A percentile compares a stretch with the other conserved stretches of the same genome.
Conservation (phyloP, 1,140 invertebrate genomes). For the Drosophila truncata region DNA sequence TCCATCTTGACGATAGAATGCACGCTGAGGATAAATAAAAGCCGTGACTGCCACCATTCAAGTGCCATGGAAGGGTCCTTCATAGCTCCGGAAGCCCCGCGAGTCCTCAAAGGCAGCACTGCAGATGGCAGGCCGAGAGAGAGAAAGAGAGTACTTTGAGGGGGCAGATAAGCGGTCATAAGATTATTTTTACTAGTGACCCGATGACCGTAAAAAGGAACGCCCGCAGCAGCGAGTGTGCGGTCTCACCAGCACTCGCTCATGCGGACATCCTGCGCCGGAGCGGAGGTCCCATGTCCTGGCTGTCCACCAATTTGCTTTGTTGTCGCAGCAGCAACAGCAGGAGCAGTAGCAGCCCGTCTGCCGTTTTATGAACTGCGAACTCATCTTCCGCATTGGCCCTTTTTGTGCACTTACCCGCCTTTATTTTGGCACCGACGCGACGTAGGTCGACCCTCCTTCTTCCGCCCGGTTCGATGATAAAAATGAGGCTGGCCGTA, state of each 20-base stretch:
- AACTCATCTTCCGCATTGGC: conserved; percentile 46
- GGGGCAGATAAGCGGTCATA: conserved; percentile 49
- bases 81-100: conserved; percentile 1
- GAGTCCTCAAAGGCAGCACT: conserved; percentile 8
- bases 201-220: conserved; percentile 57
- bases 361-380: conserved; percentile 57
- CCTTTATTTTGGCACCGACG: conserved; percentile 21
- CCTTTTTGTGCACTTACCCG: conserved; percentile 23
- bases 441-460: conserved; percentile 1
- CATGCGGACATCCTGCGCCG: conserved; percentile 46
- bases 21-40: not conserved
- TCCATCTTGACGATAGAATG: not conserved
- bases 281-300: conserved; percentile 15
- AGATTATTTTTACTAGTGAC: conserved; percentile 56
- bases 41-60: not conserved
- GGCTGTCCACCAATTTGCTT: conserved; percentile 61
- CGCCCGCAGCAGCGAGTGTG: conserved; percentile 38
- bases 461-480: conserved; percentile 5
- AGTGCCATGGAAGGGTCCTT: conserved; percentile 22
- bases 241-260: conserved; percentile 34
- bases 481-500: conserved; percentile 32
- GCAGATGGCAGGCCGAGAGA: conserved; percentile 21
- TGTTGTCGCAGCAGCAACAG: conserved; percentile 42
- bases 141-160: conserved; percentile 12
- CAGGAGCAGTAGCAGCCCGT: conserved; percentile 14